These are phyloP conservation scores for Epiperipatus broadwayi DNA, from an alignment of 2,888 invertebrate genomes.

Conservation along the genomic window DNA sequence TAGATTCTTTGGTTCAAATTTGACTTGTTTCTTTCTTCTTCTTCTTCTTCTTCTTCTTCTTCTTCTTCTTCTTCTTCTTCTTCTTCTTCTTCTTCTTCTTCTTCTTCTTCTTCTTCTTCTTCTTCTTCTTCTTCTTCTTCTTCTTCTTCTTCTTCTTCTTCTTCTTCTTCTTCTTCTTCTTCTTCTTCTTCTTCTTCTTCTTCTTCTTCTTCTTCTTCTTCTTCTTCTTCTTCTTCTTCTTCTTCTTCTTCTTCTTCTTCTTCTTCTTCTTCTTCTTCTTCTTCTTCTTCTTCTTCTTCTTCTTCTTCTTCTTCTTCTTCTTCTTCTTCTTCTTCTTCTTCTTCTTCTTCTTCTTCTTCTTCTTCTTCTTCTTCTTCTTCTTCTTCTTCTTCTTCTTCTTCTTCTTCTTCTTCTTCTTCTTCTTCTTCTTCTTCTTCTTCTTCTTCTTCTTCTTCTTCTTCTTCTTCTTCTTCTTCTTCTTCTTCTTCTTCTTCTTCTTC, in stretches of 20 bases:
- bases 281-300: constrained; percentile 3
- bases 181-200: constrained; percentile 3
- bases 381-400: constrained; percentile 3
- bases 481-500: constrained; percentile 3
- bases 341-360: constrained; percentile 3
- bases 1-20: too few species aligned
- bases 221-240: constrained; percentile 3
- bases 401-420: constrained; percentile 3
- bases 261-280: constrained; percentile 3
- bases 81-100: constrained; percentile 3
- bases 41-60: constrained; percentile 3
- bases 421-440: constrained; percentile 3
- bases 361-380: constrained; percentile 3
- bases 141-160: constrained; percentile 3
- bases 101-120: constrained; percentile 3
- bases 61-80: constrained; percentile 3
- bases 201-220: constrained; percentile 3
- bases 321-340: constrained; percentile 3
- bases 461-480: constrained; percentile 3
- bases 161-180: constrained; percentile 3
- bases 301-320: constrained; percentile 3
- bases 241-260: constrained; percentile 3
- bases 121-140: constrained; percentile 3
- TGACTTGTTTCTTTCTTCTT: constrained; percentile 3
- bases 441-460: constrained; percentile 3